Evolutionary conservation across 2,888 invertebrate species (phyloP).

Genomic region (Melikaiella ostensackeni): DNA sequence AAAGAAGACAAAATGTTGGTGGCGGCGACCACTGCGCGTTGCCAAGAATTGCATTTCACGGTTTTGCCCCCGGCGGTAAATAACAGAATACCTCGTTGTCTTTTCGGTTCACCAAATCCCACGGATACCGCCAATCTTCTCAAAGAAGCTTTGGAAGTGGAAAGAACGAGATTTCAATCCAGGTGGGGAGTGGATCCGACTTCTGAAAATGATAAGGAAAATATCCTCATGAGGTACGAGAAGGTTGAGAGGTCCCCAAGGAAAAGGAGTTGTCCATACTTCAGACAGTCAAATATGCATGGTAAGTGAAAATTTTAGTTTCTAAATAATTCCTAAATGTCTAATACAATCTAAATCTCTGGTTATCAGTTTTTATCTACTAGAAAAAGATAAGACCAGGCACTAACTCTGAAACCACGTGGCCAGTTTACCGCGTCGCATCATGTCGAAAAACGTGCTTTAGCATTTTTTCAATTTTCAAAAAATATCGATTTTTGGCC

Average conservation of each 20-base stretch:
- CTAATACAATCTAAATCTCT: neutral
- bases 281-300: constrained; percentile 71
- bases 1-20: constrained; percentile 65
- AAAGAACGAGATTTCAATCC: constrained; percentile 80
- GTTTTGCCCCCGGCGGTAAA: constrained; percentile 67
- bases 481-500: neutral
- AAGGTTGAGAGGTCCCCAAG: constrained; percentile 64
- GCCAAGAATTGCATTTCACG: constrained; percentile 71
- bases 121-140: constrained; percentile 81
- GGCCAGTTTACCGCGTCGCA: neutral
- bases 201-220: constrained; percentile 72
- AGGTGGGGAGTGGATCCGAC: constrained; percentile 81
- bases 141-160: constrained; percentile 81
- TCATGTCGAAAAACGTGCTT: neutral
- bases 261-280: constrained; percentile 67
- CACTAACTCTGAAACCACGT: neutral
- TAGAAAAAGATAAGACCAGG: neutral
- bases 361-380: neutral
- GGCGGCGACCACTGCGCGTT: constrained; percentile 69
- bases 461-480: too few relatives aligned
- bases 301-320: constrained; percentile 61
- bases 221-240: constrained; percentile 59
- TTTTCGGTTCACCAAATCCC: constrained; percentile 82
- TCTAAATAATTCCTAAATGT: neutral
- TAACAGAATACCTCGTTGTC: constrained; percentile 76